Conservation (phyloP, 2,888 invertebrate species). For the Ennomos quercinarius region DNA sequence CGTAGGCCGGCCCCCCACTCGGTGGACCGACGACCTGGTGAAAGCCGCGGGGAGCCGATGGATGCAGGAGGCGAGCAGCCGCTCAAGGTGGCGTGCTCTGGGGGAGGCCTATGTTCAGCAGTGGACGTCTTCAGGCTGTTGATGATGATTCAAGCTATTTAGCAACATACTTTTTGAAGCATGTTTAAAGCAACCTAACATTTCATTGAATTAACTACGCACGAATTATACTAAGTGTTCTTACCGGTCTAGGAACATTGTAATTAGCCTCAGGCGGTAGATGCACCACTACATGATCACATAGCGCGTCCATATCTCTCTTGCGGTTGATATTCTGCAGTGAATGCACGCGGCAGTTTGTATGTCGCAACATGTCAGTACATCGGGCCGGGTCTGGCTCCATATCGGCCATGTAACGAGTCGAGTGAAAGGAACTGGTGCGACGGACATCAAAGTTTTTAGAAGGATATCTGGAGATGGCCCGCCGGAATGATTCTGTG, state of each 20-base stretch:
- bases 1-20: too few relatives aligned
- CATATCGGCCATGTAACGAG: constrained; percentile 64
- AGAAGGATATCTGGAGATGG: constrained; percentile 64
- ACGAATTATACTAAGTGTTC: constrained; percentile 14
- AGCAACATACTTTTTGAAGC: too few relatives aligned
- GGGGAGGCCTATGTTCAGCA: too few relatives aligned
- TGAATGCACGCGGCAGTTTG: constrained; percentile 72
- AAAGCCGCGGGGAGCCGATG: too few relatives aligned
- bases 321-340: constrained; percentile 75
- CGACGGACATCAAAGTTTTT: constrained; percentile 70
- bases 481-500: constrained; percentile 73
- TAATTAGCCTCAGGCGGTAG: constrained; percentile 73
- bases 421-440: constrained; percentile 76
- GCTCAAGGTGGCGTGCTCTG: too few relatives aligned
- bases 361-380: constrained; percentile 57
- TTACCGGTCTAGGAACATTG: constrained; percentile 70
- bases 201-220: too few relatives aligned
- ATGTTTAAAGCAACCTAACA: too few relatives aligned
- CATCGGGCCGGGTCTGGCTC: constrained; percentile 56
- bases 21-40: too few relatives aligned
- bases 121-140: too few relatives aligned
- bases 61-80: too few relatives aligned
- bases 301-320: constrained; percentile 70
- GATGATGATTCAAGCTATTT: too few relatives aligned
- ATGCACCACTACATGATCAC: constrained; percentile 75